phyloP scores from a whole-genome alignment of 2,113 vertebrate genomes.

The Lagopus leucura region DNA sequence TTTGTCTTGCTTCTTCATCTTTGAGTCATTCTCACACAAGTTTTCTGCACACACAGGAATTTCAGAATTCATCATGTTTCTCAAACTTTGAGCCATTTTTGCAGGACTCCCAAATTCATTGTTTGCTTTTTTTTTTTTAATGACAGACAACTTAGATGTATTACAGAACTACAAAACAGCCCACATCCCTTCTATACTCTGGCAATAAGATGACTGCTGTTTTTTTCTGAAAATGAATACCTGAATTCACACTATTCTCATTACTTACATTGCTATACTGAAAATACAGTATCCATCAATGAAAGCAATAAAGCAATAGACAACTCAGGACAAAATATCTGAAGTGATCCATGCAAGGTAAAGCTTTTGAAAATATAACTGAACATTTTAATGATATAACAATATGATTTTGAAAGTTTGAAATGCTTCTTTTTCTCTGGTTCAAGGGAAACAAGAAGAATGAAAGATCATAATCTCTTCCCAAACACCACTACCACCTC shows the following conservation, averaged over 20 bases:
- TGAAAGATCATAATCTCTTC: neutral
- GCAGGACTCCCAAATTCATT: neutral
- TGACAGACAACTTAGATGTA: neutral
- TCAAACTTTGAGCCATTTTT: neutral
- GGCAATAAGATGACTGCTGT: neutral
- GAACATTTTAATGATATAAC: neutral
- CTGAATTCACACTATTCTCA: neutral
- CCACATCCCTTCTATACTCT: neutral
- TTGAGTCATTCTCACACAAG: neutral
- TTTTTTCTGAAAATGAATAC: neutral
- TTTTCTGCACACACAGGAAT: neutral
- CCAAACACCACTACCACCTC: neutral
- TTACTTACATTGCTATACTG: neutral
- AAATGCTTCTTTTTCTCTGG: neutral
- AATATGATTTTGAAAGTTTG: neutral
- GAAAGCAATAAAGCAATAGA: conserved; percentile 8
- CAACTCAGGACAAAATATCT: neutral
- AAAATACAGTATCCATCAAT: neutral
- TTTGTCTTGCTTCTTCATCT: neutral
- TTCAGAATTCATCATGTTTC: neutral
- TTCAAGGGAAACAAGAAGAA: neutral
- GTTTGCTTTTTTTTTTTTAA: neutral
- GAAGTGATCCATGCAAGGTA: neutral
- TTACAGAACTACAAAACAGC: neutral
- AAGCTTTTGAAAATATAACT: neutral